Conservation (phyloP, 2,888 invertebrate genomes). For the Luperina testacea region DNA sequence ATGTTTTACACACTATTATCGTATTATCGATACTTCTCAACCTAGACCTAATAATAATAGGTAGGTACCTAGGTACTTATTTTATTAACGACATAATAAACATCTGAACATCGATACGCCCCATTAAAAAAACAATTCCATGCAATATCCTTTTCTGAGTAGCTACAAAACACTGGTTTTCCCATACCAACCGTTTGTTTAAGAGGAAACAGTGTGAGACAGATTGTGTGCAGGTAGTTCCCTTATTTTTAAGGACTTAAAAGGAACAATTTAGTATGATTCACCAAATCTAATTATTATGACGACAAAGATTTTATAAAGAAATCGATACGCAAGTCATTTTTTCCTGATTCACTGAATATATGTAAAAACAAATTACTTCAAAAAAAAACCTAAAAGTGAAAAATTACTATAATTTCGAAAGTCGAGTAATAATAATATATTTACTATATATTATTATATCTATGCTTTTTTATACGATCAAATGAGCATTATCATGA, state of each 20-base stretch:
- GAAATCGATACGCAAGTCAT: slow-evolving; percentile 24
- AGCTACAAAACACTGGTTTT: slow-evolving; percentile 35
- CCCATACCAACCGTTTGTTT: slow-evolving; percentile 25
- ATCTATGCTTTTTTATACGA: too few species aligned
- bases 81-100: not conserved
- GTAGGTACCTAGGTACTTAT: not conserved
- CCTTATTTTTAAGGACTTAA: slow-evolving; percentile 26
- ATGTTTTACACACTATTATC: slow-evolving; percentile 14
- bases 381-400: too few species aligned
- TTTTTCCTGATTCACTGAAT: slow-evolving; percentile 3
- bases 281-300: slow-evolving; percentile 33
- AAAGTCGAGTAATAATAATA: too few species aligned
- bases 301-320: slow-evolving; percentile 13
- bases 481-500: too few species aligned
- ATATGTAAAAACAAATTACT: not conserved
- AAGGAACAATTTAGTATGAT: slow-evolving; percentile 31
- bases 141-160: slow-evolving; percentile 43
- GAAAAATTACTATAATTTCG: too few species aligned
- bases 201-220: slow-evolving; percentile 52
- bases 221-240: slow-evolving; percentile 47
- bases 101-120: not conserved
- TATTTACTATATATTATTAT: too few species aligned
- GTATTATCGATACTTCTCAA: slow-evolving; percentile 14
- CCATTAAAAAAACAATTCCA: slow-evolving; percentile 41
- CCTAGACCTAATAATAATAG: slow-evolving; percentile 37